Percentiles rank a stretch among this genome's conserved stretches.
Conservation (phyloP, 2,797 vertebrate genomes). For the Myripristis murdjan region DNA sequence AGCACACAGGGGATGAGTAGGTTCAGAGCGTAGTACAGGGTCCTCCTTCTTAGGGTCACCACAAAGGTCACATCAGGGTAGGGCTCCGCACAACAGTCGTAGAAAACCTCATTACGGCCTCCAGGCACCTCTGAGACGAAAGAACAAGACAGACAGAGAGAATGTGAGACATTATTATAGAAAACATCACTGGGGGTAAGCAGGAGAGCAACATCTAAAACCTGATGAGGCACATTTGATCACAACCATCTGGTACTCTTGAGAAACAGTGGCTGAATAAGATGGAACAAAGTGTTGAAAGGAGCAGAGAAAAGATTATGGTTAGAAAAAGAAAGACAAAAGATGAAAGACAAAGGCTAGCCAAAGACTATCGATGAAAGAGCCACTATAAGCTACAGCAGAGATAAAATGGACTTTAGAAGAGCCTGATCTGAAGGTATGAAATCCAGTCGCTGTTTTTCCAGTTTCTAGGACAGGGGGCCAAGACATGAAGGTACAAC, state of each 20-base stretch:
- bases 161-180: background rate
- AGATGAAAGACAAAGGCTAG: background rate
- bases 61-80: conserved; percentile 89
- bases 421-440: background rate
- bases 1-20: conserved; percentile 88
- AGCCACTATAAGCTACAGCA: background rate
- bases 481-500: background rate
- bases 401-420: background rate
- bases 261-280: background rate
- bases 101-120: conserved; percentile 83
- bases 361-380: background rate
- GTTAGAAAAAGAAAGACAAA: too few species aligned
- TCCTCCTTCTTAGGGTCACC: conserved; percentile 85
- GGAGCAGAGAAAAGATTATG: background rate
- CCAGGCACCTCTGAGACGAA: conserved; percentile 83
- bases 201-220: background rate
- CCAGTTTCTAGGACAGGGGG: background rate
- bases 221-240: background rate
- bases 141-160: background rate
- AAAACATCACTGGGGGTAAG: background rate
- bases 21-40: conserved; percentile 88
- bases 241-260: background rate
- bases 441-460: background rate
- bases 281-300: background rate
- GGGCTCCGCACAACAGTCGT: conserved; percentile 88